Percentiles rank a stretch among this genome's conserved stretches.
phyloP scores from a whole-genome alignment of 2,888 invertebrate genomes.

The Drosophila buzzatii region DNA sequence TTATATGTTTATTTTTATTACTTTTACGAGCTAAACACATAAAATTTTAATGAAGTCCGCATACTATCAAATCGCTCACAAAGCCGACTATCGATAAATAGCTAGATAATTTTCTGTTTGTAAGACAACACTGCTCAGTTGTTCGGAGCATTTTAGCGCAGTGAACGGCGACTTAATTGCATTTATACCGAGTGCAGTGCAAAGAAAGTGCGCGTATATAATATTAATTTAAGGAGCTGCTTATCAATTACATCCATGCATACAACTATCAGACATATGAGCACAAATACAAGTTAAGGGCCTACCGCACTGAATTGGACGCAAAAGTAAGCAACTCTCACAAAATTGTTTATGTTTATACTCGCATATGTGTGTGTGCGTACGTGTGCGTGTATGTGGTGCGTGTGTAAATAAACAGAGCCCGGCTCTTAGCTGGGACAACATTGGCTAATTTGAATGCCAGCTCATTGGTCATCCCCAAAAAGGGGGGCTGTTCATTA shows the following conservation, averaged over 20 bases:
- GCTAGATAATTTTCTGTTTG: slow-evolving; percentile 16
- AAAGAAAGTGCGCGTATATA: slow-evolving; percentile 59
- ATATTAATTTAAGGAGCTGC: slow-evolving; percentile 18
- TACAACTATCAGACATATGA: slow-evolving; percentile 39
- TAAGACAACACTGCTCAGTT: slow-evolving; percentile 32
- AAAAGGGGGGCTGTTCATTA: slow-evolving; percentile 19
- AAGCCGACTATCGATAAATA: slow-evolving; percentile 32
- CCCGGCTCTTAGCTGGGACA: slow-evolving; percentile 29
- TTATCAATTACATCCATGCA: slow-evolving; percentile 33
- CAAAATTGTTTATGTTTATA: slow-evolving; percentile 47
- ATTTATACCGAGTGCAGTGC: slow-evolving; percentile 48
- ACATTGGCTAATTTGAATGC: slow-evolving; percentile 8
- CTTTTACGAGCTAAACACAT: not conserved
- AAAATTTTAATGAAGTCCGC: not conserved
- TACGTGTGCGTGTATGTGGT: not conserved
- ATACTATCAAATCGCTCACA: slow-evolving; percentile 9
- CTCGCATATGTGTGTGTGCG: slow-evolving; percentile 21
- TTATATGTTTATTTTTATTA: not conserved
- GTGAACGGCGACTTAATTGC: slow-evolving; percentile 47
- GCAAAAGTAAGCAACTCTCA: slow-evolving; percentile 44
- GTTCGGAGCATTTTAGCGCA: slow-evolving; percentile 37
- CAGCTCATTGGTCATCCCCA: slow-evolving; percentile 5
- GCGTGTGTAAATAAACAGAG: slow-evolving; percentile 54
- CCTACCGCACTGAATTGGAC: slow-evolving; percentile 33
- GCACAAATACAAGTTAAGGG: slow-evolving; percentile 34